Evolutionary conservation across 2,888 invertebrate genomes (phyloP).

Genomic region (Athrips mouffetella): DNA sequence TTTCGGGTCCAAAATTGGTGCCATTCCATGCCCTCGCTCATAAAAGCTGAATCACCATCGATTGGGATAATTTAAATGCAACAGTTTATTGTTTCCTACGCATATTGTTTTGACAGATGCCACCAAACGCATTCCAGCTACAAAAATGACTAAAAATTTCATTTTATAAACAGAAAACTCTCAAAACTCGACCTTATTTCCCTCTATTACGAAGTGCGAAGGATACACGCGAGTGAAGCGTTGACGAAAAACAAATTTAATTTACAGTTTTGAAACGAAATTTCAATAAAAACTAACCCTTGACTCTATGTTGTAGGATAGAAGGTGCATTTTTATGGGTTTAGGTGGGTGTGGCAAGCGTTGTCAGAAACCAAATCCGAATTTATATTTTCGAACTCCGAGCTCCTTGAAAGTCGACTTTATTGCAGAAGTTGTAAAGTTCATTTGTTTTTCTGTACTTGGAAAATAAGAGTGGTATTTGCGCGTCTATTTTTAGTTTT

Average conservation of each 20-base stretch:
- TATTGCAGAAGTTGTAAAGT: neutral
- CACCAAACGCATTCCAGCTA: constrained; percentile 15
- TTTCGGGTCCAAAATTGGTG: neutral
- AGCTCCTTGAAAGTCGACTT: neutral
- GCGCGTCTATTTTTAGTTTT: constrained; percentile 70
- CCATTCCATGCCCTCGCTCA: constrained; percentile 2
- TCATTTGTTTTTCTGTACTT: neutral
- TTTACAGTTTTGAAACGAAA: constrained; percentile 4
- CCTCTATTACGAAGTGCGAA: neutral
- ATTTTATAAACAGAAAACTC: too few species aligned
- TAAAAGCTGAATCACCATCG: constrained; percentile 8
- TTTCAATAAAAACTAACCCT: neutral
- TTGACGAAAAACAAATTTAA: neutral
- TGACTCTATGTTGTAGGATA: neutral
- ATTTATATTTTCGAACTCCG: neutral
- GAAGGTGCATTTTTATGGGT: constrained; percentile 3
- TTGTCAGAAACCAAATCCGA: constrained; percentile 5
- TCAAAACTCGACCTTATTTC: constrained; percentile 5
- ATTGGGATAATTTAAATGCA: constrained; percentile 39
- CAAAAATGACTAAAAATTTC: too few species aligned
- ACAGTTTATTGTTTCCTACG: constrained; percentile 63
- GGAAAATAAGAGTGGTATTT: constrained; percentile 39
- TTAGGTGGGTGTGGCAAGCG: constrained; percentile 12
- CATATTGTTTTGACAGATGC: constrained; percentile 68
- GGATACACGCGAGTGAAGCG: neutral